Evolutionary conservation across 2,113 vertebrate genomes (phyloP).

Genomic region (Saccopteryx leptura): DNA sequence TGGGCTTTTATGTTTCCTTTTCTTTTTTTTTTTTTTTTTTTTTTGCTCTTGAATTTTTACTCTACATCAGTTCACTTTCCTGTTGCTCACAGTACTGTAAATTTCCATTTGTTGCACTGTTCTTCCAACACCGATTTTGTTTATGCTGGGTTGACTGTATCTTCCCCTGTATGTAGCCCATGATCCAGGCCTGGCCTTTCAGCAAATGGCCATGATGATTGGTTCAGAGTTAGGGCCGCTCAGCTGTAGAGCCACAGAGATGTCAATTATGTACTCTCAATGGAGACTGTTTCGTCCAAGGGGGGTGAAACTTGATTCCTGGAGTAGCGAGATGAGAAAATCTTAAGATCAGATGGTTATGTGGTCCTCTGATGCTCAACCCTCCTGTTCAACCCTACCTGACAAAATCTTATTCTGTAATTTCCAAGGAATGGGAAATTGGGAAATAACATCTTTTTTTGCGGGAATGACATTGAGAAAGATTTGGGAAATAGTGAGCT

Average conservation of each 20-base stretch:
- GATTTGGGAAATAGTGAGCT: neutral
- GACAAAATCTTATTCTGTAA: neutral
- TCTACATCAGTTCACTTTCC: neutral
- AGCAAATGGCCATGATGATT: neutral
- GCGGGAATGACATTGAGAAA: neutral
- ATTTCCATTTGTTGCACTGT: neutral
- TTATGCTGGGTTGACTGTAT: neutral
- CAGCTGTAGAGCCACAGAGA: neutral
- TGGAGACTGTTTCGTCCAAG: fast-evolving
- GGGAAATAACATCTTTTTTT: neutral
- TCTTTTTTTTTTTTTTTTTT: too few relatives aligned
- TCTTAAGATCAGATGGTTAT: neutral
- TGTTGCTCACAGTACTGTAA: too few relatives aligned
- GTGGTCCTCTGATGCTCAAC: neutral
- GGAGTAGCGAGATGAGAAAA: neutral
- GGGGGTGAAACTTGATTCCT: neutral
- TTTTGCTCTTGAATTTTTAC: neutral
- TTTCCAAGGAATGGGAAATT: neutral
- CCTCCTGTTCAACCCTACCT: neutral
- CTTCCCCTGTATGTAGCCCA: neutral
- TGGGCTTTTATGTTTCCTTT: neutral
- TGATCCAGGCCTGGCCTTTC: neutral
- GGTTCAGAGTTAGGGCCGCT: neutral
- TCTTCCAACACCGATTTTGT: neutral
- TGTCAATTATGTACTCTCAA: neutral